phyloP scores from a whole-genome alignment of 1,140 invertebrate genomes.

The Phymastichus coffea region DNA sequence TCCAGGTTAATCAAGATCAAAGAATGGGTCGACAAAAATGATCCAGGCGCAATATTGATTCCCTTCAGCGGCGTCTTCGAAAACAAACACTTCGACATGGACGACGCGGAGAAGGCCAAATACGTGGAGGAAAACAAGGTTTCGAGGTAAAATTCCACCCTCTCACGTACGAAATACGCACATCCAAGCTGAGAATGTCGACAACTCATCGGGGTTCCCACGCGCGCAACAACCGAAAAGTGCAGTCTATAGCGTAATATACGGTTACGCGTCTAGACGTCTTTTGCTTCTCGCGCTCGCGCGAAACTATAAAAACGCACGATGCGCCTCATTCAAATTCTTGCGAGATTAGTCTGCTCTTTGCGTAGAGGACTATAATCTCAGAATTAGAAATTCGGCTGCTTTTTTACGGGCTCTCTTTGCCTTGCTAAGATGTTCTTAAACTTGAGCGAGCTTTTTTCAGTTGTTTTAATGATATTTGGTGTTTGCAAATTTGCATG shows the following conservation, averaged over 20 bases:
- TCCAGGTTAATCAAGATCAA: conserved; percentile 95
- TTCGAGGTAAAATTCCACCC: conserved; percentile 65
- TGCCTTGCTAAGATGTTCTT: too few relatives aligned
- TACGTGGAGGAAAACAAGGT: conserved; percentile 79
- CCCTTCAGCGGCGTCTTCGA: conserved; percentile 95
- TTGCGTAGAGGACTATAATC: conserved; percentile 43
- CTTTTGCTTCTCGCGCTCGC: background rate
- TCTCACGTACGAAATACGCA: background rate
- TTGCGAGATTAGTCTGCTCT: conserved; percentile 49
- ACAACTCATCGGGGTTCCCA: conserved; percentile 10
- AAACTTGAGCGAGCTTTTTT: too few relatives aligned
- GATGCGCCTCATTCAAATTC: conserved; percentile 53
- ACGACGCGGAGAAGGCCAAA: conserved; percentile 70
- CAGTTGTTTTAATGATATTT: too few relatives aligned
- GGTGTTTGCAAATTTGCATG: too few relatives aligned
- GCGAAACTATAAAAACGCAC: conserved; percentile 35
- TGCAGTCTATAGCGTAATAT: conserved; percentile 33
- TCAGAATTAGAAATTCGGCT: conserved; percentile 29
- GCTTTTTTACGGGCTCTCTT: conserved; percentile 13
- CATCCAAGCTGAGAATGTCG: background rate
- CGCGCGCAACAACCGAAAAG: conserved; percentile 14
- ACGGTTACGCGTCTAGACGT: conserved; percentile 39
- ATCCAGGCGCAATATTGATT: conserved; percentile 89
- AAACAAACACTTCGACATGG: conserved; percentile 84
- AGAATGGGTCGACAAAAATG: conserved; percentile 98